These are phyloP conservation scores for Tribolium madens DNA, from an alignment of 1,140 invertebrate genomes.

Conservation along the genomic window DNA sequence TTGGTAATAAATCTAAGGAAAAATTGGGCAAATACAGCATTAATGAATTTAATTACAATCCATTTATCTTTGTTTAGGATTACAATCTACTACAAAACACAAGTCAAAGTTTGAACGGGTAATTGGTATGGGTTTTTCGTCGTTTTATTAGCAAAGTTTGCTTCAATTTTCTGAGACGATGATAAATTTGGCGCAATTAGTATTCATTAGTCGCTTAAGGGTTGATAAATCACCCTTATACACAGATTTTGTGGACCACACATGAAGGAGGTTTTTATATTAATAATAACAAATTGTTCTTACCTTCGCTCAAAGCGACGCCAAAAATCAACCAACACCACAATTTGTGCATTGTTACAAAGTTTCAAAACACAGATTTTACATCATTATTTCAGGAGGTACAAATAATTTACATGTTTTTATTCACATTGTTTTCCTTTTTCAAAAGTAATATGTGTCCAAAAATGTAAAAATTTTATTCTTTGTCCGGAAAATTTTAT, in stretches of 20 bases:
- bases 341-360: slow-evolving; percentile 15
- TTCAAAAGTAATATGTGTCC: not conserved
- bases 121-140: slow-evolving; percentile 13
- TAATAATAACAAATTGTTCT: slow-evolving; percentile 6
- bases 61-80: slow-evolving; percentile 21
- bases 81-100: slow-evolving; percentile 27
- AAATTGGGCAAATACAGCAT: not conserved
- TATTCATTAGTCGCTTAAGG: slow-evolving; percentile 10
- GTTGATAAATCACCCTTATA: not conserved
- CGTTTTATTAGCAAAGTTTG: slow-evolving; percentile 24
- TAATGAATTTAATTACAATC: slow-evolving; percentile 28
- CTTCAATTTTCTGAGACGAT: not conserved
- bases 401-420: not conserved
- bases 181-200: slow-evolving; percentile 20
- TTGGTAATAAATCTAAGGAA: not conserved
- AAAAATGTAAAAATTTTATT: not conserved
- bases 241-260: not conserved
- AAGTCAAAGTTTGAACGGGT: slow-evolving; percentile 22
- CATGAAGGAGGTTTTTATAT: not conserved
- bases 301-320: slow-evolving; percentile 16
- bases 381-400: not conserved
- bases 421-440: not conserved
- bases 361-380: not conserved
- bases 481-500: not conserved
- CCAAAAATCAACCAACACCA: slow-evolving; percentile 28